Evolutionary conservation across 2,888 invertebrate species (phyloP), one percentile per base, ranked within the genome.

Genomic region (Drosophila mayaguana): DNA sequence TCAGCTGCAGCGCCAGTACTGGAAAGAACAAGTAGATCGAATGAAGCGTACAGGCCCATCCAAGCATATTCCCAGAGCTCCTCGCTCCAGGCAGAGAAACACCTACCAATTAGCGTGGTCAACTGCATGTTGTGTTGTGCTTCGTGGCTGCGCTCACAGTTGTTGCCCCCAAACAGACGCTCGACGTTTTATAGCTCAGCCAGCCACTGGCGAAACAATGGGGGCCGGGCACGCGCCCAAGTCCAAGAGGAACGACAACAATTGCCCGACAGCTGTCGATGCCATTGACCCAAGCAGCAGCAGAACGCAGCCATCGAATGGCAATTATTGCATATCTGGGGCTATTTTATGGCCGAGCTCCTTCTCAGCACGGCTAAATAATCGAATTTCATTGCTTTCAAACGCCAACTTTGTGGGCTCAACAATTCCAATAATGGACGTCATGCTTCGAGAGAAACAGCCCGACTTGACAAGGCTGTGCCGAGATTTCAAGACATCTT

Each of bases 121-220:
- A 46, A 42, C 50, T 69, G 69, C 75, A 76, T 76, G 50, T 62
- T 78, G 57, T n/a, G 20, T 16, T 34, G 20, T n/a, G 16, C 14
- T 11, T 12, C 16, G 34, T 36, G 62, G 12, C 43, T 22, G 34
- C 0, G 3, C 11, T 1, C n/a, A 11, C n/a, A 60, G 36, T 63
- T 63, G 50, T 66, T 50, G 32, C 40, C 18, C 36, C 3, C 3
- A 16, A 14, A 7, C 34, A n/a, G 7, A 9, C 32, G 20, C 25
- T 14, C 36, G 11, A 2, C 32, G 56, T 34, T 73, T 63, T 76
- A 76, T 76, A 78, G 59, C 48, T 38, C 22, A 8, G 32, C 32
- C 32, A 34, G 50, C 32, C 11, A n/a, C 9, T 14, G 6, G 16
- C 38, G 22, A 25, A 48, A 76, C 61, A 75, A 77, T 22, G 54